A percentile compares a stretch with the other conserved stretches of the same genome.
Conservation (phyloP, 2,888 invertebrate species). For the Ennomos quercinarius region DNA sequence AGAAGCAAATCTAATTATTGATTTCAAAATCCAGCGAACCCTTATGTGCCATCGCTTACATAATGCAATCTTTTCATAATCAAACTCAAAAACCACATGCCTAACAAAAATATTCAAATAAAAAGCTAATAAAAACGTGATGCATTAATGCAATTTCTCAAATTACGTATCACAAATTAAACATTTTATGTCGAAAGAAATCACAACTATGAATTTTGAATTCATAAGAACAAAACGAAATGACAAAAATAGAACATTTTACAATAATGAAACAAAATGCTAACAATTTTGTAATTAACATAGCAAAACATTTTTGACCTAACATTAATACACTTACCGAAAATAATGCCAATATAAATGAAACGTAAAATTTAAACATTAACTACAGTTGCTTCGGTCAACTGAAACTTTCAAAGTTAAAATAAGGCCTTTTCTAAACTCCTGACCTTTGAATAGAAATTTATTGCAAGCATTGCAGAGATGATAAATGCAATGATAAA, state of each 20-base stretch:
- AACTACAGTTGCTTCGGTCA: conserved; percentile 49
- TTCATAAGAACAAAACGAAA: conserved; percentile 78
- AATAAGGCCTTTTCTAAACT: conserved; percentile 19
- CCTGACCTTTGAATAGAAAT: conserved; percentile 41
- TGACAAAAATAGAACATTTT: conserved; percentile 76
- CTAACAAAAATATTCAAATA: conserved; percentile 63
- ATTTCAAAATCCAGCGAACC: conserved; percentile 57
- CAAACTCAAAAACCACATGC: conserved; percentile 60
- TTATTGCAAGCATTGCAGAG: conserved; percentile 42
- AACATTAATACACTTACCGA: conserved; percentile 65
- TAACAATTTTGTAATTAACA: conserved; percentile 63
- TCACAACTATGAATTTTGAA: conserved; percentile 86
- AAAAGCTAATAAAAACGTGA: conserved; percentile 74
- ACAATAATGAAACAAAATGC: conserved; percentile 63
- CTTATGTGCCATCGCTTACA: conserved; percentile 50
- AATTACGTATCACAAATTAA: conserved; percentile 82
- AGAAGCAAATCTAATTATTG: conserved; percentile 64
- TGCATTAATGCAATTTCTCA: conserved; percentile 82
- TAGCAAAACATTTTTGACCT: conserved; percentile 60
- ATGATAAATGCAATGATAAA: conserved; percentile 36
- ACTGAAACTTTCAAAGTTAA: conserved; percentile 37
- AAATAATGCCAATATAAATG: conserved; percentile 59
- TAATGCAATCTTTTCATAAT: conserved; percentile 55
- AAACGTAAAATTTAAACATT: conserved; percentile 48
- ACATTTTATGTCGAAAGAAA: conserved; percentile 85